Base-by-base conservation (phyloP, 2,888 invertebrate species). In the Aricia artaxerxes region DNA sequence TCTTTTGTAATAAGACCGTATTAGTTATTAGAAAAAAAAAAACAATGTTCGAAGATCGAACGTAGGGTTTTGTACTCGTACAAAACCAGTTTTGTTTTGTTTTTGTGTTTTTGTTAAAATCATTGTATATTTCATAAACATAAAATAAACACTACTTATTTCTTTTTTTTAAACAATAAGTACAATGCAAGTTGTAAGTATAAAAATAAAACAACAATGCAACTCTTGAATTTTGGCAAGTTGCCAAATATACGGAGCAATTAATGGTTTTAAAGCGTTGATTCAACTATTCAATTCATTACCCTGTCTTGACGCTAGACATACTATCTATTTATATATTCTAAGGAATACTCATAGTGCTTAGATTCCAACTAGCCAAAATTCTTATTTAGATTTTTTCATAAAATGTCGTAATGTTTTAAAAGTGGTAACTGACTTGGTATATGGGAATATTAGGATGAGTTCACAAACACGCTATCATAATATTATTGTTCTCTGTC, bases 191-290 rank as follows among this genome's bases (percentile, higher is more conserved):
- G 69, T 38, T 38, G 16, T 16, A 2, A 69, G 69, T 38, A 13
- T 16, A 16, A 69, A 69, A 69, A 35, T 38, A 38, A 16, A 69
- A 69, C 38, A 35, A 38, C 35, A 69, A 69, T 69, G 7, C 61
- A 61, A n/a, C 61, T 13, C 69, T 69, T 13, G 69, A 11, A 35
- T 13, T 69, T 69, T 69, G 69, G 69, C 35, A 35, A 69, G 69
- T 38, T 38, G 35, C 69, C 69, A 35, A 69, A 69, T 69, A 69
- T 69, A 69, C 69, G 35, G 35, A 69, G 69, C 69, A 69, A 69
- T 69, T 69, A 69, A 69, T 69, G 69, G 69, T 38, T 69, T 69
- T 16, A 69, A 24, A 24, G 69, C 13, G 13, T 13, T 38, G 35
- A 16, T 69, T 69, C 35, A 69, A 69, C 69, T 38, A 69, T 69